Conservation (phyloP, 2,888 invertebrate genomes). For the Zygaena filipendulae region DNA sequence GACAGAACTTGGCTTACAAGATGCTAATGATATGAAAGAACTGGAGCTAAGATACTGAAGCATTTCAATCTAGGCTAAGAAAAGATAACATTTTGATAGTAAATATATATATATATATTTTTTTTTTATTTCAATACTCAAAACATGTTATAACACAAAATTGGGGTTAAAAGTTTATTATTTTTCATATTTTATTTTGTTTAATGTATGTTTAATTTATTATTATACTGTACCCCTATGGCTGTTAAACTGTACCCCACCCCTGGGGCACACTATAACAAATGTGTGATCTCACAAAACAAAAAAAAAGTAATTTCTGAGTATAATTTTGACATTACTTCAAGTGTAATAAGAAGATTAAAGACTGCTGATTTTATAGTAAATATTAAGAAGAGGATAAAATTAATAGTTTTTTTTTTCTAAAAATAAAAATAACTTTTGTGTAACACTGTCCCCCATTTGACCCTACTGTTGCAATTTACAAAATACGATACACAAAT, state of each 20-base stretch:
- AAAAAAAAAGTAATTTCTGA: too few relatives aligned
- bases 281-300: not conserved
- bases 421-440: too few relatives aligned
- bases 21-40: conserved; percentile 7
- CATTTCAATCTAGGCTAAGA: not conserved
- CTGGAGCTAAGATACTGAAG: not conserved
- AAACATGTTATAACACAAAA: not conserved
- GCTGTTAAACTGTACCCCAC: conserved; percentile 7
- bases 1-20: conserved; percentile 9
- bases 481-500: too few relatives aligned
- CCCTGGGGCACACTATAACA: conserved; percentile 9
- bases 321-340: too few relatives aligned
- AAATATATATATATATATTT: too few relatives aligned
- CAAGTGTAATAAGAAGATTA: too few relatives aligned
- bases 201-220: conserved; percentile 3
- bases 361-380: too few relatives aligned
- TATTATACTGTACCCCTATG: conserved; percentile 9
- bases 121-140: not conserved
- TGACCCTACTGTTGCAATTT: too few relatives aligned
- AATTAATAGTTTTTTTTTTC: too few relatives aligned
- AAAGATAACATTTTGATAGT: not conserved
- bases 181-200: conserved; percentile 2
- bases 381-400: too few relatives aligned
- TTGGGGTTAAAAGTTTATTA: not conserved
- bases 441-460: too few relatives aligned